Base-by-base conservation (phyloP, 2,797 vertebrate genomes). In the Limosa lapponica region DNA sequence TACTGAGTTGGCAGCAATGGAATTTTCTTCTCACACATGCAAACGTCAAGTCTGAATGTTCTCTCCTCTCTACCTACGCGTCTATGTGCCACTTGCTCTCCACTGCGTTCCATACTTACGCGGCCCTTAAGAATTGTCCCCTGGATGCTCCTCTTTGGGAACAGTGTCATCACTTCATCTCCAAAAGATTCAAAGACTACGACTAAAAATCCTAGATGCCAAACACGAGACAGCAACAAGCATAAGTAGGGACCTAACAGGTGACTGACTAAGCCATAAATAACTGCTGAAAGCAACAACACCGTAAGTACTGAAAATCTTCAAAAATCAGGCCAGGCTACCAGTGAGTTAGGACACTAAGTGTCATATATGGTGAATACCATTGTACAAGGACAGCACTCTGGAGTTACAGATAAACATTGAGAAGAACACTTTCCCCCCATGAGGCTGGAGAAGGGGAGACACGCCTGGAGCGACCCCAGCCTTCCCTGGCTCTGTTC, bases 1-100 rank as follows among this genome's bases (percentile, higher is more conserved):
- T 94, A 96, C 94, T 61, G 87, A 96, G 46, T 71, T 96, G 94
- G 94, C 91, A 97, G 82, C 48, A 90, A 92, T 37, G 69, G 66
- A 71, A 74, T 93, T 96, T 93, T 87, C 91, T 93, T 52, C 80
- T 95, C 90, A 71, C 90, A 83, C 79, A 77, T 32, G 51, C 66
- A 71, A 88, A 87, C 10, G 0, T 64, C 65, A 78, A 81, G 85
- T 79, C 89, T 51, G 66, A 93, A 92, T 32, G 87, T 80, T 85
- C 75, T 96, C 81, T 93, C 44, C 75, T 81, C 86, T 94, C 82
- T 65, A 24, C 59, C 92, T 82, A 46, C 41, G 20, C 24, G 11
- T 59, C 75, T 77, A 51, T 52, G 79, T 58, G 90, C 82, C 52
- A 28, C 91, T 71, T 54, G 73, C 32, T 79, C 75, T 91, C 80